Evolutionary conservation across 2,888 invertebrate species (phyloP).

Genomic region (Alentia gelatinosa): DNA sequence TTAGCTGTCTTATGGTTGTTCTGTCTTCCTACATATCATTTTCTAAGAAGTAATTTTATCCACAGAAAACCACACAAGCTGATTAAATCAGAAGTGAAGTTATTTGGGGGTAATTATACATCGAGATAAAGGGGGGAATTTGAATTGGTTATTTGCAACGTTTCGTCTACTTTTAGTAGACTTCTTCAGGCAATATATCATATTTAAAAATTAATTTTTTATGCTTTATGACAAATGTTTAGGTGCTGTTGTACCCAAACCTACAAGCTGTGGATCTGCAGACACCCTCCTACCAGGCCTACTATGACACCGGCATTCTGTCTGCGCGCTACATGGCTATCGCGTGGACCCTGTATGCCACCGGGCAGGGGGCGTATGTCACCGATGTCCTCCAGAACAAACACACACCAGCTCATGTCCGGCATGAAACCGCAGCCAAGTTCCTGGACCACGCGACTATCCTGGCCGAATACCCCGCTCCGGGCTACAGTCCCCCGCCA

Average conservation of each 20-base stretch:
- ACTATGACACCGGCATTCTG: not conserved
- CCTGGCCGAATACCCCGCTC: not conserved
- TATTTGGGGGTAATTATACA: too few species aligned
- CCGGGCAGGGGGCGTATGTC: not conserved
- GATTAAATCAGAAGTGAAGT: too few species aligned
- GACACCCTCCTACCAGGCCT: not conserved
- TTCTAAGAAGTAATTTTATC: too few species aligned
- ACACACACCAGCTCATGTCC: not conserved
- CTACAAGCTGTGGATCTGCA: conserved; percentile 44
- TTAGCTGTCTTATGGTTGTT: too few species aligned
- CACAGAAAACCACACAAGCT: too few species aligned
- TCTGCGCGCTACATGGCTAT: not conserved
- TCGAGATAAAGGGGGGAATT: too few species aligned
- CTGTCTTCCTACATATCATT: too few species aligned
- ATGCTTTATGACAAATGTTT: not conserved
- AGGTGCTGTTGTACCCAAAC: conserved; percentile 46
- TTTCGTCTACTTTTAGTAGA: too few species aligned
- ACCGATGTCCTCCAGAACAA: not conserved
- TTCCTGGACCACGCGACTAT: not conserved
- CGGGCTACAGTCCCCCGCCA: not conserved
- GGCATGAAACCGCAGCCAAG: not conserved
- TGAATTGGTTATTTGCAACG: too few species aligned
- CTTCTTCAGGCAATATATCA: too few species aligned
- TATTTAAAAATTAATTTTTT: not conserved
- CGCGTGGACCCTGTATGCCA: not conserved